Evolutionary conservation across 2,797 vertebrate species (phyloP).

Genomic region (Silurus aristotelis): DNA sequence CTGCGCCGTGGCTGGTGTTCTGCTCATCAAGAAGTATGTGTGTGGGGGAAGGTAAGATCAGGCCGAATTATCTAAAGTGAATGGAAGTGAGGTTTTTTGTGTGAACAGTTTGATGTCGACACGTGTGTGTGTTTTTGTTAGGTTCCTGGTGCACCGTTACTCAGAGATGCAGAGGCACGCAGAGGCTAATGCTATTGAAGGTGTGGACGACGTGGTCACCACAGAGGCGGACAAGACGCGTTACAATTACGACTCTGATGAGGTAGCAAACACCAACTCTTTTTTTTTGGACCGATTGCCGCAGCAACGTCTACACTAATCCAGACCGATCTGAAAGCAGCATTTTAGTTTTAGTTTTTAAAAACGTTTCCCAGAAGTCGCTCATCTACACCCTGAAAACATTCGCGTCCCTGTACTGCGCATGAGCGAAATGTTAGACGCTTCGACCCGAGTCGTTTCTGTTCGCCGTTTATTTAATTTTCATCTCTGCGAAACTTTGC

Average conservation of each 20-base stretch:
- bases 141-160: constrained; percentile 93
- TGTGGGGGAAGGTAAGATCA: constrained; percentile 88
- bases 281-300: neutral
- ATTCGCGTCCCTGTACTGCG: too few relatives aligned
- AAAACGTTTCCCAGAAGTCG: too few relatives aligned
- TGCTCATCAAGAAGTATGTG: constrained; percentile 91
- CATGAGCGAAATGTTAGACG: too few relatives aligned
- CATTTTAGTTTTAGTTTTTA: too few relatives aligned
- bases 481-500: too few relatives aligned
- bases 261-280: constrained; percentile 69
- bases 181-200: constrained; percentile 78
- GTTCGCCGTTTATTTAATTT: too few relatives aligned
- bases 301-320: too few relatives aligned
- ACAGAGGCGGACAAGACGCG: constrained; percentile 73
- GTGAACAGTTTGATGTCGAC: neutral
- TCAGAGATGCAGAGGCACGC: constrained; percentile 87
- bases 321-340: too few relatives aligned
- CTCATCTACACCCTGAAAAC: too few relatives aligned
- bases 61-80: neutral
- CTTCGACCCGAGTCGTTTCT: too few relatives aligned
- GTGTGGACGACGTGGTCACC: constrained; percentile 77
- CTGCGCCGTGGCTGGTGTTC: constrained; percentile 74
- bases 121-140: constrained; percentile 49
- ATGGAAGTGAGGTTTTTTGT: too few relatives aligned
- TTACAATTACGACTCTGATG: constrained; percentile 91